Conservation (phyloP, 2,113 vertebrate species). For the Rhineura floridana region DNA sequence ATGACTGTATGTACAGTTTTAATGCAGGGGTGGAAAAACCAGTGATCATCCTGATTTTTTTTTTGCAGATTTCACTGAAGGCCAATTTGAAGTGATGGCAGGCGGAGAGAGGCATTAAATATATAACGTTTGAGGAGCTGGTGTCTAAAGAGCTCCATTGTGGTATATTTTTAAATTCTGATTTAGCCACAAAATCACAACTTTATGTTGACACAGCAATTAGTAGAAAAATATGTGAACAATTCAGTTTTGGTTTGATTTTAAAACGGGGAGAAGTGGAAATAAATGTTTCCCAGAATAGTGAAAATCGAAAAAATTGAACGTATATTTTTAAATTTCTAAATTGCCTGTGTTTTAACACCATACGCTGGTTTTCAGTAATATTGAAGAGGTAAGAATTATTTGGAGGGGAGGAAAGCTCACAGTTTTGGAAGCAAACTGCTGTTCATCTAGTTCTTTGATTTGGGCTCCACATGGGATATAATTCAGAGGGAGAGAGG, state of each 20-base stretch:
- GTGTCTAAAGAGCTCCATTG: not conserved
- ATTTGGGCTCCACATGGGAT: too few relatives aligned
- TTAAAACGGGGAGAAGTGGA: not conserved
- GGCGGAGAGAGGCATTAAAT: too few relatives aligned
- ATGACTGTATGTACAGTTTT: too few relatives aligned
- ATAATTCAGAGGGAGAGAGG: too few relatives aligned
- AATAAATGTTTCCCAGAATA: not conserved
- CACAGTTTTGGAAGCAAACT: too few relatives aligned
- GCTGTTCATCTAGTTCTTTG: too few relatives aligned
- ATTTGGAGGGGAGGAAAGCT: too few relatives aligned
- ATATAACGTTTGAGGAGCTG: not conserved
- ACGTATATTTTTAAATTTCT: not conserved
- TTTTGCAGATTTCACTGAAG: not conserved
- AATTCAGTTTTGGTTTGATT: not conserved
- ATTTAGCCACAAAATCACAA: not conserved
- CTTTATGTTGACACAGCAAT: not conserved
- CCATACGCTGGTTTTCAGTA: too few relatives aligned
- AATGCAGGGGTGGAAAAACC: too few relatives aligned
- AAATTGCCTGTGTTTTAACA: not conserved
- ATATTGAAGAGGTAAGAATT: too few relatives aligned
- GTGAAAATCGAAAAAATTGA: not conserved
- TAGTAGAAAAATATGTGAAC: not conserved
- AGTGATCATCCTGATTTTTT: too few relatives aligned
- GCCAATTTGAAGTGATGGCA: not conserved
- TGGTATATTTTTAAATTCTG: not conserved